These are phyloP conservation scores for Drosophila formosana DNA, from an alignment of 2,888 invertebrate species.

Conservation along the genomic window DNA sequence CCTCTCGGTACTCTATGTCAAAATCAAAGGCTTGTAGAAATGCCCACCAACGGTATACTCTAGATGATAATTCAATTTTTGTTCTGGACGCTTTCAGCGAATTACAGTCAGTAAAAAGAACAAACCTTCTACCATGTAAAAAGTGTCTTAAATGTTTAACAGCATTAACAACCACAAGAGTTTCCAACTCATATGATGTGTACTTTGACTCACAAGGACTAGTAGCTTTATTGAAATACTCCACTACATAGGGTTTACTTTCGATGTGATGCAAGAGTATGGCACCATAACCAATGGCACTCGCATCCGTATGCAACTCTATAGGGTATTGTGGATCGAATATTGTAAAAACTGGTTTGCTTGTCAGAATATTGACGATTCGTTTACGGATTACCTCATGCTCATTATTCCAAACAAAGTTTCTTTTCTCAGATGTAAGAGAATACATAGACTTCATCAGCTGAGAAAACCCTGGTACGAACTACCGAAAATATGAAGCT, in stretches of 20 bases:
- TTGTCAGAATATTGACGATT: neutral
- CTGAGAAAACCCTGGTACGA: slow-evolving; percentile 8
- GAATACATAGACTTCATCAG: slow-evolving; percentile 16
- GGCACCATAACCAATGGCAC: slow-evolving; percentile 6
- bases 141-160: slow-evolving; percentile 56
- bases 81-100: slow-evolving; percentile 22
- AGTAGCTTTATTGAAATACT: slow-evolving; percentile 11
- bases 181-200: slow-evolving; percentile 8
- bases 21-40: slow-evolving; percentile 32
- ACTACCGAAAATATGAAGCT: slow-evolving; percentile 5
- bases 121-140: slow-evolving; percentile 24
- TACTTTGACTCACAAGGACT: slow-evolving; percentile 8
- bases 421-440: slow-evolving; percentile 14
- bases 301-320: slow-evolving; percentile 6
- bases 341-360: slow-evolving; percentile 6
- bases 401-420: slow-evolving; percentile 12
- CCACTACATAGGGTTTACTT: slow-evolving; percentile 9
- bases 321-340: slow-evolving; percentile 12
- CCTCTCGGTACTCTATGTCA: slow-evolving; percentile 31
- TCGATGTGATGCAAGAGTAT: slow-evolving; percentile 16
- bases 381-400: neutral
- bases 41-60: slow-evolving; percentile 39
- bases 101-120: slow-evolving; percentile 32
- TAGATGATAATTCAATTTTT: slow-evolving; percentile 33
- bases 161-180: slow-evolving; percentile 30